A percentile compares a stretch with the other conserved stretches of the same genome.
Evolutionary conservation across 2,113 vertebrate genomes (phyloP).

Genomic region (Xenopus borealis): DNA sequence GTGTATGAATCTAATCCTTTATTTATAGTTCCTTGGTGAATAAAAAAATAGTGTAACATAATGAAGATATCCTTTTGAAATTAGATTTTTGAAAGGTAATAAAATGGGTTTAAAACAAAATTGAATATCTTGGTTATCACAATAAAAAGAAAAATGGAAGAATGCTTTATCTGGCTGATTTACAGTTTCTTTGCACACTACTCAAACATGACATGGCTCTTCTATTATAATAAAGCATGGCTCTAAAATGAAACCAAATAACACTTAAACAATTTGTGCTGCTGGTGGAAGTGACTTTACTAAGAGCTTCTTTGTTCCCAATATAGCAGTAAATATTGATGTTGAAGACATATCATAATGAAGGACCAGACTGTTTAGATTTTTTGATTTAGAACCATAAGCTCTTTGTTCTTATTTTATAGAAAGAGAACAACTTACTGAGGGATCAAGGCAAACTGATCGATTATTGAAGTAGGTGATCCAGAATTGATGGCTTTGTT

Average conservation of each 20-base stretch:
- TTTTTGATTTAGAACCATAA: conserved; percentile 3
- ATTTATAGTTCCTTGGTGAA: no score
- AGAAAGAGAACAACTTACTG: no score
- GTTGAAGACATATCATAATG: conserved; percentile 6
- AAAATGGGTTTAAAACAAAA: conserved; percentile 6
- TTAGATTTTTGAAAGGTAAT: background rate
- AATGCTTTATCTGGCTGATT: conserved; percentile 9
- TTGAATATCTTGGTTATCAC: background rate
- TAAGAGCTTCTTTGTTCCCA: conserved; percentile 24
- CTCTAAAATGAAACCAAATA: background rate
- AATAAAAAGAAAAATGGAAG: background rate
- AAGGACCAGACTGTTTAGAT: background rate
- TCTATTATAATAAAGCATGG: conserved; percentile 27
- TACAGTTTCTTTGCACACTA: conserved; percentile 1
- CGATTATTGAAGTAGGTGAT: background rate
- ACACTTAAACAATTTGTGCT: conserved; percentile 25
- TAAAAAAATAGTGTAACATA: no score
- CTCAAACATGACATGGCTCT: background rate
- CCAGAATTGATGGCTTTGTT: background rate
- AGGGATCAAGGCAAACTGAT: background rate
- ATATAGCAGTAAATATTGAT: conserved; percentile 18
- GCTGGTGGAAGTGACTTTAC: conserved; percentile 12
- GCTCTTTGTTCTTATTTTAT: background rate
- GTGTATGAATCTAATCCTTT: no score
- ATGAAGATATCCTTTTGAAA: background rate